A percentile compares a stretch with the other conserved stretches of the same genome.
These are phyloP conservation scores for Hartigia nigra DNA, from an alignment of 2,888 invertebrate genomes.

Conservation along the genomic window DNA sequence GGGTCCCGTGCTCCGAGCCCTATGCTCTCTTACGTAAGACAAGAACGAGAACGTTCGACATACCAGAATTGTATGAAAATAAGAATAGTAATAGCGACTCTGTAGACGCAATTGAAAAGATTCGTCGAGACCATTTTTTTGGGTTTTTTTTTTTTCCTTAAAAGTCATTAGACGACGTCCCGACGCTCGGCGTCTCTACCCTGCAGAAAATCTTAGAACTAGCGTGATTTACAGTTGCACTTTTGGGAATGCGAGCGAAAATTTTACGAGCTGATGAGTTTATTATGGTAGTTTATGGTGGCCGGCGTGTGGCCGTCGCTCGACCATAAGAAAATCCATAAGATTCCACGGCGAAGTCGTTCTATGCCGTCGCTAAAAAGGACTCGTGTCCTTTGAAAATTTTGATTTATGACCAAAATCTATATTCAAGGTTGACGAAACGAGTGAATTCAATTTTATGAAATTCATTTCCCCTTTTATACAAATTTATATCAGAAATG, in stretches of 20 bases:
- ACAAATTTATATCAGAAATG: background rate
- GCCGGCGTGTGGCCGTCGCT: conserved; percentile 60
- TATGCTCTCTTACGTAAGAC: background rate
- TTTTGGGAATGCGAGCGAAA: conserved; percentile 38
- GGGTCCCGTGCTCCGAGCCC: background rate
- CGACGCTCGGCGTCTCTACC: background rate
- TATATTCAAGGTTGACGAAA: background rate
- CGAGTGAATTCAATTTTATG: background rate
- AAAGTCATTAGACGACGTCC: background rate
- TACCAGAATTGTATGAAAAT: background rate
- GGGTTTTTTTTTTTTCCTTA: background rate
- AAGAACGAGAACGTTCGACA: background rate
- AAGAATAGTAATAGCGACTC: background rate
- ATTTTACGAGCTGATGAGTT: conserved; percentile 57
- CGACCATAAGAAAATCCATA: conserved; percentile 53
- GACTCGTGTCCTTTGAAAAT: background rate
- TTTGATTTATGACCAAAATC: background rate
- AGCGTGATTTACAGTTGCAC: conserved; percentile 40
- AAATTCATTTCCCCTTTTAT: background rate
- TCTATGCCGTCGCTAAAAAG: background rate
- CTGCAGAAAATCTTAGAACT: background rate
- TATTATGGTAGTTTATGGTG: conserved; percentile 60
- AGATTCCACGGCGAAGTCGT: background rate
- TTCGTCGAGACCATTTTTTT: background rate
- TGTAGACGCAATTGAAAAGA: background rate